These are phyloP conservation scores for Steatocranus sp. DNA, from an alignment of 2,797 vertebrate genomes.

Conservation along the genomic window DNA sequence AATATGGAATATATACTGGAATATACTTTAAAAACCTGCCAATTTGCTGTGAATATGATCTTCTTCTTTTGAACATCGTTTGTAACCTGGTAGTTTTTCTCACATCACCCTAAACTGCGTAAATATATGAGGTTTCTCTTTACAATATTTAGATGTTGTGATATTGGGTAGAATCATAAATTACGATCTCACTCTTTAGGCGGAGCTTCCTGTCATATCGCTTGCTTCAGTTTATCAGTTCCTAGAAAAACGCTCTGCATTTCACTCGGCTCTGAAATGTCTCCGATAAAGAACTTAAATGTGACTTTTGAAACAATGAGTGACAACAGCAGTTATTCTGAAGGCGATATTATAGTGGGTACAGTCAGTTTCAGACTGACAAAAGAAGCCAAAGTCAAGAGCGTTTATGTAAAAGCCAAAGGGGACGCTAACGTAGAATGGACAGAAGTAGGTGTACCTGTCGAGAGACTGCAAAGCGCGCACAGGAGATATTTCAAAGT, in stretches of 20 bases:
- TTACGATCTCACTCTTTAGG: not conserved
- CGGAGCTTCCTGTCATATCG: not conserved
- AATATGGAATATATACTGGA: not conserved
- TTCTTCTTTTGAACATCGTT: not conserved
- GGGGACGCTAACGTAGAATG: slow-evolving; percentile 83
- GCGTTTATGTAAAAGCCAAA: slow-evolving; percentile 79
- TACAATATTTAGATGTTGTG: not conserved
- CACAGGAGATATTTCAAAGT: slow-evolving; percentile 83
- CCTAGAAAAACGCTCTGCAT: too few relatives aligned
- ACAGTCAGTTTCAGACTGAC: slow-evolving; percentile 77
- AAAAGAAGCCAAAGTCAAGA: slow-evolving; percentile 80
- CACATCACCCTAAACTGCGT: not conserved
- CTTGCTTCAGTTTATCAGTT: not conserved
- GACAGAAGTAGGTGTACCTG: slow-evolving; percentile 69
- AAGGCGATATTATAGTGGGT: slow-evolving; percentile 83
- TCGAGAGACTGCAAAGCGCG: slow-evolving; percentile 61
- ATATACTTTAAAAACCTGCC: not conserved
- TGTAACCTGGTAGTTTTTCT: not conserved
- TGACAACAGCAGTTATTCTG: slow-evolving; percentile 72
- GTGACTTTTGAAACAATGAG: slow-evolving; percentile 20
- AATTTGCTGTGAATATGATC: not conserved
- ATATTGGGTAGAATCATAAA: not conserved
- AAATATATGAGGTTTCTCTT: not conserved
- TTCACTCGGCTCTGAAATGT: slow-evolving; percentile 22
- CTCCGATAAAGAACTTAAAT: slow-evolving; percentile 12